Evolutionary conservation across 1,140 invertebrate genomes (phyloP).

Genomic region (Drosophila kikkawai): DNA sequence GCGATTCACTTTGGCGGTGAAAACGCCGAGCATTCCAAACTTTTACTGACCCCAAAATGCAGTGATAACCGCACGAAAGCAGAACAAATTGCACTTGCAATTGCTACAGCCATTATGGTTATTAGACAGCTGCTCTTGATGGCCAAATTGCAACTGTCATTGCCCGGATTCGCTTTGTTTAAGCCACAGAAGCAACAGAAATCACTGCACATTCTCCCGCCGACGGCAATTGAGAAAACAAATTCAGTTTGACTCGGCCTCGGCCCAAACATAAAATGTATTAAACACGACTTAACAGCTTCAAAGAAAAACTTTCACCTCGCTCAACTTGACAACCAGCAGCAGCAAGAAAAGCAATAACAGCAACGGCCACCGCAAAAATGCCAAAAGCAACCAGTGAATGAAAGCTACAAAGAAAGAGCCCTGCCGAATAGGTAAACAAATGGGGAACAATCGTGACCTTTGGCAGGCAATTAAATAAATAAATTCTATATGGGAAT

Average conservation of each 20-base stretch:
- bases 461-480: slow-evolving; percentile 65
- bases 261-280: slow-evolving; percentile 59
- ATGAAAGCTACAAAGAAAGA: slow-evolving; percentile 35
- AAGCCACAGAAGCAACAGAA: slow-evolving; percentile 10
- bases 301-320: slow-evolving; percentile 75
- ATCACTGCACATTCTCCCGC: slow-evolving; percentile 23
- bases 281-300: slow-evolving; percentile 70
- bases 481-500: slow-evolving; percentile 58
- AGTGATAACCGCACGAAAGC: slow-evolving; percentile 64
- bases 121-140: slow-evolving; percentile 36
- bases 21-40: slow-evolving; percentile 28
- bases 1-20: slow-evolving; percentile 1
- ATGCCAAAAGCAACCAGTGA: slow-evolving; percentile 45
- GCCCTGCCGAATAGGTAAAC: slow-evolving; percentile 28
- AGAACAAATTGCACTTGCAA: slow-evolving; percentile 71
- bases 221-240: slow-evolving; percentile 37
- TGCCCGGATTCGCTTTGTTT: slow-evolving; percentile 18
- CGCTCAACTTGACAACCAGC: slow-evolving; percentile 40
- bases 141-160: slow-evolving; percentile 55
- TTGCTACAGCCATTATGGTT: slow-evolving; percentile 38
- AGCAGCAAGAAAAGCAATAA: slow-evolving; percentile 52
- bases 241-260: slow-evolving; percentile 50
- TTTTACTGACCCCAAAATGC: slow-evolving; percentile 76
- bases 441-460: slow-evolving; percentile 38
- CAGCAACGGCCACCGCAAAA: slow-evolving; percentile 58